Base-by-base conservation (phyloP, 2,797 vertebrate genomes). In the Champsocephalus gunnari region DNA sequence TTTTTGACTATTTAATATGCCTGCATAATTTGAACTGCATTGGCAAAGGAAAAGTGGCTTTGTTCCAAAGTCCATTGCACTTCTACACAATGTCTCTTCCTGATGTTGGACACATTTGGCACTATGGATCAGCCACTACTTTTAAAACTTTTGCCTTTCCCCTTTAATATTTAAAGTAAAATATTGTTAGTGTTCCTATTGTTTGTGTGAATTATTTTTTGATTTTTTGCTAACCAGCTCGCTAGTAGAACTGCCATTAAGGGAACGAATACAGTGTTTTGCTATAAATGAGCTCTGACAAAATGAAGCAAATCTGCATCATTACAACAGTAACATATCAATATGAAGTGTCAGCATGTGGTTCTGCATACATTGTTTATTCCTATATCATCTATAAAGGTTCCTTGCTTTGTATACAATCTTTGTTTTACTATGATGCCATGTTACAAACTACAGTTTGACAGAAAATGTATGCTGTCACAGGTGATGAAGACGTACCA, bases 401-500 rank as follows among this genome's bases (percentile, higher is more conserved):
- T 73, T 50, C 10, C n/a, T 44, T 62, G 12, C 43, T 7, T 24
- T 3, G 50, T 17, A 45, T 41, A 5, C 19, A 41, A 28, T 11
- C 3, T 3, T 56, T 14, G 41, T 64, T 66, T 32, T 13, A 50
- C 60, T 34, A 0, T 55, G 32, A 60, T 24, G 28, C 24, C 34
- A 8, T 48, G 13, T 54, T 32, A 2, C 4, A 48, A 59, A 57
- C 0, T 10, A 28, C 9, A 57, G 41, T 62, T 51, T 71, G 21
- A 67, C 7, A 3, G 17, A 4, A 16, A 12, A 0, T 66, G 32
- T 43, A 0, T 59, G 28, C 41, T 53, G 32, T 66, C 60, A 1
- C 92, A 99, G 97, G 97, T 99, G 88, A 99, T 99, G 97, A 99
- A 98, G 92, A 99, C 97, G 0, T 99, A 99, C 93, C 97, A 99